Conservation (phyloP, 2,797 vertebrate genomes). For the Myiotriccus ornatus region DNA sequence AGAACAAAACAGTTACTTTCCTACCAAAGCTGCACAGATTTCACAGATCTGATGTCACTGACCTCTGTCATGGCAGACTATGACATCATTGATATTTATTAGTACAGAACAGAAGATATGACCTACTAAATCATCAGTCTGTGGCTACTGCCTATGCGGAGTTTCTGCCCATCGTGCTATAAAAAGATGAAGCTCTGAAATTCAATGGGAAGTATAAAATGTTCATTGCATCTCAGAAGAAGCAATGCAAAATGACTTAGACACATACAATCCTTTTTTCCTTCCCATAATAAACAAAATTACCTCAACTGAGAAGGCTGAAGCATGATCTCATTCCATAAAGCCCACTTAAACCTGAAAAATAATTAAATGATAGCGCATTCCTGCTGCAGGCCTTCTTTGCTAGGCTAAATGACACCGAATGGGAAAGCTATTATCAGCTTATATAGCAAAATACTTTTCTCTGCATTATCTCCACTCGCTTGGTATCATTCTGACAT, state of each 20-base stretch:
- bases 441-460: background rate
- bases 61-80: background rate
- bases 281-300: conserved; percentile 15
- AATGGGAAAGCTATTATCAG: conserved; percentile 27
- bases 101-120: background rate
- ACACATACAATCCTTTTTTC: background rate
- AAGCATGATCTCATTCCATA: conserved; percentile 36
- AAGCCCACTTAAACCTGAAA: conserved; percentile 39
- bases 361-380: conserved; percentile 49
- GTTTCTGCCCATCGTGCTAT: background rate
- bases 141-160: background rate
- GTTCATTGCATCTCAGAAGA: background rate
- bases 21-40: background rate
- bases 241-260: conserved; percentile 10
- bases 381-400: background rate
- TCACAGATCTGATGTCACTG: background rate
- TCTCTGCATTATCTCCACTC: background rate
- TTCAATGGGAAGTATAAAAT: conserved; percentile 21
- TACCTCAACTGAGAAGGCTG: background rate
- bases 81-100: background rate
- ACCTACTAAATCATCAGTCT: conserved; percentile 18
- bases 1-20: background rate
- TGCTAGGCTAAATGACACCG: background rate
- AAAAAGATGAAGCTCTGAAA: conserved; percentile 30
- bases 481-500: background rate